Conservation (phyloP, 1,140 invertebrate species). For the Drosophila miranda region DNA sequence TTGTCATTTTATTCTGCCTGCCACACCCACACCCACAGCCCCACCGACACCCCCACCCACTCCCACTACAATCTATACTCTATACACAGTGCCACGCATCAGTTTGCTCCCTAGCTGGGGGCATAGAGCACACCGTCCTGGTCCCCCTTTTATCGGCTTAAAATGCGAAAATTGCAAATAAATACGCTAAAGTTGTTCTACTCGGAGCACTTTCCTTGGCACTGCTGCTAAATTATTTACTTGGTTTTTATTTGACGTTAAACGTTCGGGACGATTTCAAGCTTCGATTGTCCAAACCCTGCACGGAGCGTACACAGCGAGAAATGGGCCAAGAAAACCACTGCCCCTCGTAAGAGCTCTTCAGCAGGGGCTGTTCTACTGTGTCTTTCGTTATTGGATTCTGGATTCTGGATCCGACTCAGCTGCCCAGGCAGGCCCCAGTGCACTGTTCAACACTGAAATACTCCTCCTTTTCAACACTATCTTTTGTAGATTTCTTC, state of each 20-base stretch:
- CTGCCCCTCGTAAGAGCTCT: not conserved
- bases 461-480: not conserved
- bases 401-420: too few species aligned
- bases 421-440: too few species aligned
- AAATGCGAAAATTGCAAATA: conserved; percentile 79
- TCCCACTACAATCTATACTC: not conserved
- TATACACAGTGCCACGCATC: conserved; percentile 5
- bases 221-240: conserved; percentile 72
- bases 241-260: conserved; percentile 72
- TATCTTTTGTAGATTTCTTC: not conserved
- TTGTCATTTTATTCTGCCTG: conserved; percentile 72
- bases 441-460: too few species aligned
- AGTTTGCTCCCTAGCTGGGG: too few species aligned
- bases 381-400: too few species aligned
- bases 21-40: conserved; percentile 18
- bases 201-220: conserved; percentile 41
- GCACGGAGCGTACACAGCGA: conserved; percentile 26
- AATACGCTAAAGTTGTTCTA: conserved; percentile 61
- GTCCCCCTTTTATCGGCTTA: conserved; percentile 73
- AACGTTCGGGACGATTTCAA: conserved; percentile 53
- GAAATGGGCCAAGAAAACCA: conserved; percentile 11
- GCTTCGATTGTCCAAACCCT: conserved; percentile 38
- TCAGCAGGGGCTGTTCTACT: too few species aligned
- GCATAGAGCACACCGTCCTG: not conserved
- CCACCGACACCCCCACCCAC: conserved; percentile 1